Evolutionary conservation across 2,113 vertebrate genomes (phyloP).

Genomic region (Puffinus mauretanicus): DNA sequence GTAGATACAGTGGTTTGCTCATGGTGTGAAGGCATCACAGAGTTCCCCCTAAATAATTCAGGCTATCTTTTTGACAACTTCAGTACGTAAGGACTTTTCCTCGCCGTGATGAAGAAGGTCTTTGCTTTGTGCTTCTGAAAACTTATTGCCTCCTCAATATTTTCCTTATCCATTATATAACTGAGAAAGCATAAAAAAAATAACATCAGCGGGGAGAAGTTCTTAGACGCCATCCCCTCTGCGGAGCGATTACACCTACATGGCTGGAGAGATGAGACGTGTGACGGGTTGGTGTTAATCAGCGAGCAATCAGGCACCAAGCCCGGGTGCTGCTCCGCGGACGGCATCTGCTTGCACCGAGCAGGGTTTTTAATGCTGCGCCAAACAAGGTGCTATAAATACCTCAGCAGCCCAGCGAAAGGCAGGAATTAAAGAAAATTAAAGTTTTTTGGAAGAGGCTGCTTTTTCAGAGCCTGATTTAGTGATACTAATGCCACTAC

Average conservation of each 20-base stretch:
- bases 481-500: neutral
- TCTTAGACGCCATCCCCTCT: neutral
- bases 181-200: neutral
- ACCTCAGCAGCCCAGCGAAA: neutral
- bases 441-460: neutral
- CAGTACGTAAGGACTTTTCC: neutral
- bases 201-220: neutral
- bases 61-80: neutral
- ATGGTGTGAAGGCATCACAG: neutral
- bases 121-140: neutral
- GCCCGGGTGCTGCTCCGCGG: accelerated
- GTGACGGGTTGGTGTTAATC: neutral
- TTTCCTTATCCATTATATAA: neutral
- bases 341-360: neutral
- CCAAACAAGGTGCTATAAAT: neutral
- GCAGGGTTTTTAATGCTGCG: neutral
- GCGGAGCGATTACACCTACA: neutral
- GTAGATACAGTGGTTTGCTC: neutral
- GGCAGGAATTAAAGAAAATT: neutral
- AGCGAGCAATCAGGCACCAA: neutral
- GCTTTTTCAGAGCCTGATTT: neutral
- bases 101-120: accelerated
- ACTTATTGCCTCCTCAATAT: neutral
- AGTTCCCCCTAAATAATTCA: neutral
- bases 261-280: neutral